A percentile compares a stretch with the other conserved stretches of the same genome.
These are phyloP conservation scores for Xerus rutilus DNA, from an alignment of 2,797 vertebrate species.

Conservation along the genomic window DNA sequence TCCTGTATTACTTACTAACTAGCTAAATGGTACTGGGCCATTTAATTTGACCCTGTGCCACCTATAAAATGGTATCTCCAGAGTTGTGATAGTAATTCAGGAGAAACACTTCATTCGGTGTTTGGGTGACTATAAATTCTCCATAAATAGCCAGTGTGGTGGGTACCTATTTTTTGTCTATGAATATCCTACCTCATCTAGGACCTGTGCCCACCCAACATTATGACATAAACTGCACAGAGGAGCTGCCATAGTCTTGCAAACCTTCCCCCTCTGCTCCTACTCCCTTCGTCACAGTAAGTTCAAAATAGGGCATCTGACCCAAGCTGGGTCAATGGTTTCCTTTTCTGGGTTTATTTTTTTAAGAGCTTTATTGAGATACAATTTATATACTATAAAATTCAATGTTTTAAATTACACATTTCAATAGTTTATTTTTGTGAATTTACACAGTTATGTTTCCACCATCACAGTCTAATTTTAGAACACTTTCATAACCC, in stretches of 20 bases:
- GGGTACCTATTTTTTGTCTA: not conserved
- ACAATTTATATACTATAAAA: not conserved
- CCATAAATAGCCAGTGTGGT: not conserved
- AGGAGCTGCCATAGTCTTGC: not conserved
- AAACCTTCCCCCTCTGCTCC: not conserved
- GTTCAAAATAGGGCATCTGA: not conserved
- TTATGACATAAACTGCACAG: not conserved
- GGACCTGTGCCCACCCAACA: not conserved
- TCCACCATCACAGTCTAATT: not conserved
- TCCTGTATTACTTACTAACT: not conserved
- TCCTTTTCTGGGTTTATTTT: not conserved
- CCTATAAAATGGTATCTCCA: not conserved
- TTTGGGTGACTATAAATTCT: slow-evolving; percentile 10
- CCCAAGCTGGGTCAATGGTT: not conserved
- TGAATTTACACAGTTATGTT: not conserved
- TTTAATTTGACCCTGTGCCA: not conserved
- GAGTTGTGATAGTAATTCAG: not conserved
- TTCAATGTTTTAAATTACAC: not conserved
- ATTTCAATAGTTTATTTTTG: not conserved
- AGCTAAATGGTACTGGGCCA: not conserved
- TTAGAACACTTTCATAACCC: not conserved
- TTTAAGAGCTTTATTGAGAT: not conserved
- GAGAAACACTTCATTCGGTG: not conserved
- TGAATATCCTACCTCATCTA: not conserved
- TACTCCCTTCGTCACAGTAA: not conserved